These are phyloP conservation scores for Eptesicus fuscus DNA, from an alignment of 2,113 vertebrate species.

Conservation along the genomic window DNA sequence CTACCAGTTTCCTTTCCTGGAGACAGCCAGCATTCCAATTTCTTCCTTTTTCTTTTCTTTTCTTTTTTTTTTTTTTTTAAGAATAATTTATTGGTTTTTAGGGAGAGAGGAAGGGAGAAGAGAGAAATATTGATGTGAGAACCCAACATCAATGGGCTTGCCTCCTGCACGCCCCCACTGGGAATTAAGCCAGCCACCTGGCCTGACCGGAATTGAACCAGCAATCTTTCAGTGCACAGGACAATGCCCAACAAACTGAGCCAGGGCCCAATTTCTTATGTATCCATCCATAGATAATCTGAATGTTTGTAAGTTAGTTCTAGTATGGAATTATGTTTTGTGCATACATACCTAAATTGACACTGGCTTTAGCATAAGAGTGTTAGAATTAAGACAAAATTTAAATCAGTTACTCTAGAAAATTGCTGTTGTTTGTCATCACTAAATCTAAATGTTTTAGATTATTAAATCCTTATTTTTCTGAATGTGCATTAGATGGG, in stretches of 20 bases:
- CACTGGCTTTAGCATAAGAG: neutral
- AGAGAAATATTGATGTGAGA: no score
- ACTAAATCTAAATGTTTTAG: neutral
- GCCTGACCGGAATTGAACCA: no score
- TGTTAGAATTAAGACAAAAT: constrained; percentile 36
- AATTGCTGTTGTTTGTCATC: neutral
- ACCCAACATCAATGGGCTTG: no score
- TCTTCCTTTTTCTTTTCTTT: no score
- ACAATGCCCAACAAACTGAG: no score
- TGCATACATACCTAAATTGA: neutral
- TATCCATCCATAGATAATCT: neutral
- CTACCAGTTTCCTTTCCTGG: neutral
- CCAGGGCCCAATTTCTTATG: neutral
- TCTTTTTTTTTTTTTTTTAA: no score
- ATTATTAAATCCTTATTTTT: neutral
- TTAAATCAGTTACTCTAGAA: constrained; percentile 3
- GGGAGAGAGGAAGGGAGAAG: no score
- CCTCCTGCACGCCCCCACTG: no score
- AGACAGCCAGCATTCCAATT: neutral
- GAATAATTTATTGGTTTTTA: no score
- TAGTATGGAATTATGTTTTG: constrained; percentile 14
- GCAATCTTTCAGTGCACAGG: no score
- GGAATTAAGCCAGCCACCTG: no score
- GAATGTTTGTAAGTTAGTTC: constrained; percentile 5
- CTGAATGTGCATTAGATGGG: neutral